Conservation (phyloP, 2,113 vertebrate genomes). For the Triplophysa tibetana region DNA sequence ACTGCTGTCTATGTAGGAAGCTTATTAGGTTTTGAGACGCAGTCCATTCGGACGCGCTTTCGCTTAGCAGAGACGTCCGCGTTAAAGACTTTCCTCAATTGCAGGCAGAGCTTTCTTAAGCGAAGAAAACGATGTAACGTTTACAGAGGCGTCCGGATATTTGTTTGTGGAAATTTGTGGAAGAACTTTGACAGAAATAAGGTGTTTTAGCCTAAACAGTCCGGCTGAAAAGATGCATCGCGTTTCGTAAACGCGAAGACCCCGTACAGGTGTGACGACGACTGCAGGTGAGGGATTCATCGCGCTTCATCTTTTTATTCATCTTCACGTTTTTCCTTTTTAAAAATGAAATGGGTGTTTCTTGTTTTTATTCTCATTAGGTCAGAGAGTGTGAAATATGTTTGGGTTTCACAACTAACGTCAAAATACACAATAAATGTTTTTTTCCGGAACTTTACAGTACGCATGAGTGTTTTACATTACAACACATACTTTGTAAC, state of each 20-base stretch:
- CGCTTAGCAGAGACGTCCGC: background rate
- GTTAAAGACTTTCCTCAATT: background rate
- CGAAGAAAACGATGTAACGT: slow-evolving; percentile 17
- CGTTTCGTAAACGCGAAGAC: slow-evolving; percentile 37
- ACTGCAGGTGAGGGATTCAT: slow-evolving; percentile 50
- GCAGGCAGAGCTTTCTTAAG: background rate
- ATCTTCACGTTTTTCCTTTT: no score
- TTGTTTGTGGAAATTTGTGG: background rate
- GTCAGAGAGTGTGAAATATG: slow-evolving; percentile 16
- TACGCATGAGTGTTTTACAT: no score
- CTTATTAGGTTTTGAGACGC: background rate
- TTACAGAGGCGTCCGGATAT: background rate
- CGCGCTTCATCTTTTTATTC: background rate
- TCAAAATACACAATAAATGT: background rate
- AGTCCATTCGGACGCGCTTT: background rate
- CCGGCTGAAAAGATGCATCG: slow-evolving; percentile 42
- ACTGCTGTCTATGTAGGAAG: background rate
- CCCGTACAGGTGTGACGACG: slow-evolving; percentile 44
- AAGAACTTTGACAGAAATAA: background rate
- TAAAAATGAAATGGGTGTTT: background rate
- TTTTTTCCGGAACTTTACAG: no score
- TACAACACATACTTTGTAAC: no score
- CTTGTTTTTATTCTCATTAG: slow-evolving; percentile 26
- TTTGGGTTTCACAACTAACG: background rate
- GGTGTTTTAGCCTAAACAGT: background rate